Base-by-base conservation (phyloP, 2,113 vertebrate species). In the Rousettus leschenaultii region DNA sequence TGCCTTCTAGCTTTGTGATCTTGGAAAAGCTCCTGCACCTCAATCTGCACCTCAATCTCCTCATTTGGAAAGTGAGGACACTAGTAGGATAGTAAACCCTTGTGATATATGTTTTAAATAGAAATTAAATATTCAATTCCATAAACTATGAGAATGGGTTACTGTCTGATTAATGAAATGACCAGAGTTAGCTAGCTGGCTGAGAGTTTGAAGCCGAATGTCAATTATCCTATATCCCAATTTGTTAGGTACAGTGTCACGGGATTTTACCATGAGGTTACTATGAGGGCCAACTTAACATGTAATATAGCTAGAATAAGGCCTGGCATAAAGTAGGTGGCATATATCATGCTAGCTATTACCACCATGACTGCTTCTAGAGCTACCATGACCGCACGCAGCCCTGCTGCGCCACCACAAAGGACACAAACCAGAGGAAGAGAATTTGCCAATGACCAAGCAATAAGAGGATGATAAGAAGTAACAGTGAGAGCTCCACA, bases 331-430 rank as follows among this genome's bases (percentile, higher is more conserved):
- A 74, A 65, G 38, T n/a, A 14, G 14, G 24, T 6, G 19, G 18
- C 14, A 22, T 4, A 61, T 30, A 40, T 51, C 33, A 48, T 5
- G 14, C 33, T 43, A 33, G 6, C 1, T 43, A 28, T 51, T 35
- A 30, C 4, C 26, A 55, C 35, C 12, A 1, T 13, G 16, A 79
- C 7, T 24, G n/a, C 51, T 70, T 51, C 45, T 11, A 0, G 33
- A 15, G 43, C 15, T 57, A 8, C 12, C 10, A 19, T 1, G 11
- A 24, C 19, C 5, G 26, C 70, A 38, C 1, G 30, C 1, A 19
- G 71, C 0, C 4, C 18, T 9, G 3, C 6, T 16, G 5, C 6
- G 45, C 5, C 9, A 33, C 21, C 18, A 57, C 3, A 11, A 61
- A 55, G 22, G 0, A 61, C 14, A 71, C 7, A 48, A 79, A 55